Conservation (phyloP, 2,888 invertebrate species). For the Tillus elongatus region DNA sequence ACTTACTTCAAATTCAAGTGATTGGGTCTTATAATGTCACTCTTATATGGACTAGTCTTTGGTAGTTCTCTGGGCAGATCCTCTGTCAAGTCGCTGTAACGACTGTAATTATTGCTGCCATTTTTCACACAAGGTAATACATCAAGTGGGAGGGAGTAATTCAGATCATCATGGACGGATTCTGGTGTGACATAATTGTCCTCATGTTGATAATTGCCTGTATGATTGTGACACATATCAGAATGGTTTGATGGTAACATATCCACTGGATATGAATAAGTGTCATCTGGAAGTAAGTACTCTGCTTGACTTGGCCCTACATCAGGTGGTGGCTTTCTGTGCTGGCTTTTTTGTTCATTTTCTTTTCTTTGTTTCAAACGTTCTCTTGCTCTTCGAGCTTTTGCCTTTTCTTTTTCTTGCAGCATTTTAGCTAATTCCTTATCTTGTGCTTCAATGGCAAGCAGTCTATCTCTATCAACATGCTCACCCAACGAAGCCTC, state of each 20-base stretch:
- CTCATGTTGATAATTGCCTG: not conserved
- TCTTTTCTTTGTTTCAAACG: slow-evolving; percentile 55
- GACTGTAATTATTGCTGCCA: slow-evolving; percentile 23
- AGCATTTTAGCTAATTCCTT: slow-evolving; percentile 67
- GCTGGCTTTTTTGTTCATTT: slow-evolving; percentile 33
- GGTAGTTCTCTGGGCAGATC: slow-evolving; percentile 22
- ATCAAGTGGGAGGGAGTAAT: slow-evolving; percentile 41
- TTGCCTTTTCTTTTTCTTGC: slow-evolving; percentile 64
- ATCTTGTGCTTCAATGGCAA: slow-evolving; percentile 73
- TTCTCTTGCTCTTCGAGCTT: slow-evolving; percentile 60
- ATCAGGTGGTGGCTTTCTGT: slow-evolving; percentile 28
- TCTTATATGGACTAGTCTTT: not conserved
- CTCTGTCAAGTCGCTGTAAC: slow-evolving; percentile 18
- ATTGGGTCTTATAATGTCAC: slow-evolving; percentile 31
- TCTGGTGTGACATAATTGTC: not conserved
- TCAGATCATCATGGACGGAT: slow-evolving; percentile 31
- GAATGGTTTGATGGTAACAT: slow-evolving; percentile 31
- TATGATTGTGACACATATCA: not conserved
- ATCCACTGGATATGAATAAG: slow-evolving; percentile 50
- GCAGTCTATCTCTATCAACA: slow-evolving; percentile 44
- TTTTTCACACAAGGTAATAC: slow-evolving; percentile 28
- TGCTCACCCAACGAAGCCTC: slow-evolving; percentile 55
- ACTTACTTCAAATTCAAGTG: slow-evolving; percentile 38
- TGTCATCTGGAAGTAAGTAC: slow-evolving; percentile 39
- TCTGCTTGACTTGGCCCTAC: slow-evolving; percentile 16